Conservation (phyloP, 2,888 invertebrate genomes). For the Adelphocoris suturalis region DNA sequence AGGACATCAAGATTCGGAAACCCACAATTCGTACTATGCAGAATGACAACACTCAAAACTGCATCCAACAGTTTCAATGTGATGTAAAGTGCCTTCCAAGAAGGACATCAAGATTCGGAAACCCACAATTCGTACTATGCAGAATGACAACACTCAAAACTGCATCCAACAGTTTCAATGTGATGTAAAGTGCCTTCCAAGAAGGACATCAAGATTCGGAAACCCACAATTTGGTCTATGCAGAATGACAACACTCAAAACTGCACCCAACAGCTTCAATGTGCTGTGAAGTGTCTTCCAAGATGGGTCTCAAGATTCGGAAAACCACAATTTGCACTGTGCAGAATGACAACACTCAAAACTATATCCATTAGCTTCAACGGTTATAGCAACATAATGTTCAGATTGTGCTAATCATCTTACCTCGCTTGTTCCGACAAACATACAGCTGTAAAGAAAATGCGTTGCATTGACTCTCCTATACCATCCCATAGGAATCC, state of each 20-base stretch:
- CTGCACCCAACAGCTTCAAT: constrained; percentile 81
- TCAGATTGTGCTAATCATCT: constrained; percentile 90
- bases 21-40: too few species aligned
- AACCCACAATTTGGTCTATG: constrained; percentile 83
- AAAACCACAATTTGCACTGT: constrained; percentile 83
- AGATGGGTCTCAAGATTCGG: constrained; percentile 85
- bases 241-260: constrained; percentile 86
- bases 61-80: too few species aligned
- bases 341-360: constrained; percentile 86
- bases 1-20: too few species aligned
- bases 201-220: too few species aligned
- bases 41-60: too few species aligned
- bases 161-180: too few species aligned
- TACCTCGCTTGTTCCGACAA: constrained; percentile 91
- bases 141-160: too few species aligned
- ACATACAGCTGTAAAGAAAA: constrained; percentile 91
- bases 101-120: too few species aligned
- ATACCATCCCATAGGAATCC: constrained; percentile 94
- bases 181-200: too few species aligned
- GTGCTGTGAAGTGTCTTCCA: constrained; percentile 80
- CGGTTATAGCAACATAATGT: constrained; percentile 76
- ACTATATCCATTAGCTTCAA: constrained; percentile 81
- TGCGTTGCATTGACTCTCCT: constrained; percentile 90
- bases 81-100: too few species aligned
- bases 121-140: too few species aligned